Evolutionary conservation across 2,888 invertebrate species (phyloP).

Genomic region (Andrena fulva): DNA sequence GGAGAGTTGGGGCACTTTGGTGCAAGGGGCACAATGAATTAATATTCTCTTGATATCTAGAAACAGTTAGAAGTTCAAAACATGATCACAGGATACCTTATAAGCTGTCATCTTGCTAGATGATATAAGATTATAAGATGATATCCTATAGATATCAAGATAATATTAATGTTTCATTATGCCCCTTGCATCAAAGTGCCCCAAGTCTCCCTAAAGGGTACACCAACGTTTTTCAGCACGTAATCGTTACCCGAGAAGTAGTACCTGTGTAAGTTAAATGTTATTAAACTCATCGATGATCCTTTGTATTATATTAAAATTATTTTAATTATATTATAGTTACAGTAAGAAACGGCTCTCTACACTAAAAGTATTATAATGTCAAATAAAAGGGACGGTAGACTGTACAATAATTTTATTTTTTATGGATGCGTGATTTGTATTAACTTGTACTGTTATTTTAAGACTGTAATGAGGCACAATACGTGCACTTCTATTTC

Average conservation of each 20-base stretch:
- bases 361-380: slow-evolving; percentile 65
- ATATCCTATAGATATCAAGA: too few species aligned
- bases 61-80: too few species aligned
- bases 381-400: slow-evolving; percentile 34
- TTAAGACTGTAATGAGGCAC: slow-evolving; percentile 60
- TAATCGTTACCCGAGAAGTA: slow-evolving; percentile 59
- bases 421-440: slow-evolving; percentile 50
- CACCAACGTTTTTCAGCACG: slow-evolving; percentile 46
- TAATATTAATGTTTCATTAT: too few species aligned
- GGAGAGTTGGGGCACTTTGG: too few species aligned
- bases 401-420: slow-evolving; percentile 46
- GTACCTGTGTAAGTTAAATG: slow-evolving; percentile 57
- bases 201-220: slow-evolving; percentile 25
- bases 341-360: slow-evolving; percentile 63
- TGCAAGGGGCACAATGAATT: too few species aligned
- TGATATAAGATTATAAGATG: too few species aligned
- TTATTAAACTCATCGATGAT: slow-evolving; percentile 58
- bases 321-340: slow-evolving; percentile 13
- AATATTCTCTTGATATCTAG: too few species aligned
- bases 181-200: too few species aligned
- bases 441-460: slow-evolving; percentile 53
- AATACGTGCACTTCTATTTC: slow-evolving; percentile 36
- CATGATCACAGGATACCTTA: too few species aligned
- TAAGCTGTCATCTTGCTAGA: too few species aligned
- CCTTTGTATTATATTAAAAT: slow-evolving; percentile 52